Conservation (phyloP, 2,888 invertebrate genomes). For the Alcis repandata region DNA sequence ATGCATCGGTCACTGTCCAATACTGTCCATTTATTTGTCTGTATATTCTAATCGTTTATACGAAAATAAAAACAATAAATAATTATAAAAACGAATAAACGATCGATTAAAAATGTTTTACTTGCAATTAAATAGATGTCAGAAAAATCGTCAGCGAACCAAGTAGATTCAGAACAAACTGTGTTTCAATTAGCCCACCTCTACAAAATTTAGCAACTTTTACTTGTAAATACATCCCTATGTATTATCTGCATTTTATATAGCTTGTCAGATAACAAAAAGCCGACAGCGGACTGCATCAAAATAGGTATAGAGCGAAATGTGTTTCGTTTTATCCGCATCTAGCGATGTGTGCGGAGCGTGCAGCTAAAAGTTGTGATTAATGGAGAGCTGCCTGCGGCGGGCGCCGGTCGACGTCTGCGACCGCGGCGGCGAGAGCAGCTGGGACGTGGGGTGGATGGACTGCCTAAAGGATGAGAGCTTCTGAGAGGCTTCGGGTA, state of each 20-base stretch:
- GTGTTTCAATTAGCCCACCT: neutral
- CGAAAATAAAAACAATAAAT: neutral
- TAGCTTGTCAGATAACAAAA: constrained; percentile 24
- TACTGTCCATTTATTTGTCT: no score
- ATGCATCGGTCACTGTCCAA: no score
- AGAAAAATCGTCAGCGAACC: no score
- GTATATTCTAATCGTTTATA: no score
- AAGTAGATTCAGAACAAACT: neutral
- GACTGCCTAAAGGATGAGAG: constrained; percentile 5
- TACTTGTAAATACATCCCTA: neutral
- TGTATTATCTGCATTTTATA: neutral
- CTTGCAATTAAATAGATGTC: no score
- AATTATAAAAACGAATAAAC: no score
- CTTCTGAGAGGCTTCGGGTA: constrained; percentile 15
- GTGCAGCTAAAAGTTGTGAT: constrained; percentile 81
- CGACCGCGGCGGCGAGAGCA: constrained; percentile 58
- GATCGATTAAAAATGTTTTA: neutral
- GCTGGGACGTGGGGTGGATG: neutral
- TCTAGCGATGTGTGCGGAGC: constrained; percentile 67
- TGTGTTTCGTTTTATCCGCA: constrained; percentile 47
- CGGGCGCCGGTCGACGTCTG: constrained; percentile 77
- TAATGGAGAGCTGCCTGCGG: constrained; percentile 77
- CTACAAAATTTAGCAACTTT: neutral
- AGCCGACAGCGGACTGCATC: constrained; percentile 32
- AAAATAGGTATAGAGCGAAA: constrained; percentile 42